phyloP scores from a whole-genome alignment of 64 coral and sea anemone species.

The Porites australiensis region DNA sequence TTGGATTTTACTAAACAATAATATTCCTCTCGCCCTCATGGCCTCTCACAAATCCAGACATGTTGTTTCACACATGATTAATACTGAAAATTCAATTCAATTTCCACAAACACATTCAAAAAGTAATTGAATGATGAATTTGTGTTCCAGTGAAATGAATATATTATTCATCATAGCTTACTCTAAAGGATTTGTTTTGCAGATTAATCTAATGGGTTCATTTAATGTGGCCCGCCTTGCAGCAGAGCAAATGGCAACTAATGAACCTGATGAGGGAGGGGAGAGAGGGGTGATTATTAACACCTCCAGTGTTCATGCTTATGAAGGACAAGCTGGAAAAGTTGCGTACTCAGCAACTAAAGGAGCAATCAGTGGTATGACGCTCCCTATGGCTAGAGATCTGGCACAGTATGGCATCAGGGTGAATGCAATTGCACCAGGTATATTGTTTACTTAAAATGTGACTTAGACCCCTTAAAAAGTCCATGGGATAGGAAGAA shows the following conservation, averaged over 20 bases:
- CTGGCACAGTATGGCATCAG: constrained; percentile 79
- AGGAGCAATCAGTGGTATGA: constrained; percentile 87
- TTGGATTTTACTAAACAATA: too few relatives aligned
- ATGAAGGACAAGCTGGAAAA: constrained; percentile 83
- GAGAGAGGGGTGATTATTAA: constrained; percentile 91
- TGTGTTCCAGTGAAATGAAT: too few relatives aligned
- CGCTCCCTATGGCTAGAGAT: constrained; percentile 78
- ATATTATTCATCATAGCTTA: neutral
- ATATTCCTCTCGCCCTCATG: too few relatives aligned
- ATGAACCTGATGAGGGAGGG: constrained; percentile 71
- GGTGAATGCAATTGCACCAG: constrained; percentile 86
- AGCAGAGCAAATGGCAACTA: constrained; percentile 77
- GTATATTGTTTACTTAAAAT: neutral
- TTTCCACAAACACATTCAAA: too few relatives aligned
- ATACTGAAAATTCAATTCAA: too few relatives aligned
- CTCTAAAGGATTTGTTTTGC: neutral
- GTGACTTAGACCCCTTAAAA: too few relatives aligned
- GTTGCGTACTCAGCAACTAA: constrained; percentile 84
- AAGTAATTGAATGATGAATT: too few relatives aligned
- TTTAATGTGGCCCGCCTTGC: constrained; percentile 87
- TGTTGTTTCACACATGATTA: too few relatives aligned
- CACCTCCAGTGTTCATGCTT: constrained; percentile 82
- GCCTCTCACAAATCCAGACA: too few relatives aligned
- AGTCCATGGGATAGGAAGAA: too few relatives aligned
- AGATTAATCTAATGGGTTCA: constrained; percentile 82